Conservation (phyloP, 2,888 invertebrate species). For the Tuta absoluta region DNA sequence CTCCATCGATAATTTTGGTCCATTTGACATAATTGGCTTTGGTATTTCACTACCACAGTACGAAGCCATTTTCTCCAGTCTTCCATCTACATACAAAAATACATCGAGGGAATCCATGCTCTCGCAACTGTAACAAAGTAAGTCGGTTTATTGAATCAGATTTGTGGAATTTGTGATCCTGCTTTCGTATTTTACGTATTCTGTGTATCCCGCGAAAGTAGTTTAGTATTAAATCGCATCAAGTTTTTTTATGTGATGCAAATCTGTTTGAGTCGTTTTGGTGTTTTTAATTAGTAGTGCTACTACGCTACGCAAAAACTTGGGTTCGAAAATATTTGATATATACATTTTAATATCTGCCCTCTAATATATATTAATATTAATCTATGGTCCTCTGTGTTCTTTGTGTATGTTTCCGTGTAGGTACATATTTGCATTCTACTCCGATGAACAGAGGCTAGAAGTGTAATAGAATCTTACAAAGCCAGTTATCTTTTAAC, state of each 20-base stretch:
- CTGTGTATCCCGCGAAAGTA: neutral
- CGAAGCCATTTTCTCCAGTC: constrained; percentile 92
- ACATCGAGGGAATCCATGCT: constrained; percentile 89
- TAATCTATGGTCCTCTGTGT: too few species aligned
- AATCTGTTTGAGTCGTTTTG: neutral
- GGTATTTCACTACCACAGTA: constrained; percentile 92
- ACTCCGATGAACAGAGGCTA: too few species aligned
- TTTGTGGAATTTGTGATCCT: constrained; percentile 20
- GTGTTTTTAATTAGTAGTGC: too few species aligned
- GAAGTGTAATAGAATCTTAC: too few species aligned
- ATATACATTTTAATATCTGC: too few species aligned
- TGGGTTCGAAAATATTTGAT: too few species aligned
- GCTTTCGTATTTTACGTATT: constrained; percentile 13
- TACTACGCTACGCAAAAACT: too few species aligned
- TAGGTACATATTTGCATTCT: too few species aligned
- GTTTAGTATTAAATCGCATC: constrained; percentile 1
- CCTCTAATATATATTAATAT: too few species aligned
- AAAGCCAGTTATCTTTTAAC: too few species aligned
- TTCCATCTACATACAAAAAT: constrained; percentile 90
- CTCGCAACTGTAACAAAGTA: constrained; percentile 85
- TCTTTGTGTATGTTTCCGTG: too few species aligned
- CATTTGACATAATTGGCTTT: constrained; percentile 96
- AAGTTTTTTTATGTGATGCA: neutral
- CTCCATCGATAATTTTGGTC: constrained; percentile 91
- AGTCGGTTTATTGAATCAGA: constrained; percentile 68